Evolutionary conservation across 1,140 invertebrate genomes (phyloP), one percentile per base, ranked within the genome.

Genomic region (Drosophila orosa): DNA sequence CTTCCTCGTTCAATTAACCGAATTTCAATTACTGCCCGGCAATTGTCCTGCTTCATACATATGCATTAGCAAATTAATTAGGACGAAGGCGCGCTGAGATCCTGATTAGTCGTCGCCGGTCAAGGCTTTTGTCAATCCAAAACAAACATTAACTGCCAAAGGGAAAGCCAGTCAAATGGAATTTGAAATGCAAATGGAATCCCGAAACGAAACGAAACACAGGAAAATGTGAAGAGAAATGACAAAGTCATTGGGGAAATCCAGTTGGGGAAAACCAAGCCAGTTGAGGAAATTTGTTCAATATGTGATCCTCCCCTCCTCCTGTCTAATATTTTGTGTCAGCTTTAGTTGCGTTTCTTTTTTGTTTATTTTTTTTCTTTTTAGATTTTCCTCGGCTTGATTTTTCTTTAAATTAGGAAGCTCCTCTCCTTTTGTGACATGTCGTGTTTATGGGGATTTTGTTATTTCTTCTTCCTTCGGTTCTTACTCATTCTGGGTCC

Each of bases 401-500:
- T 54, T 69, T 75, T 80, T 67, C 47, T 61, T 59, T 74, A 83
- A 82, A 82, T 82, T 82, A 78, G 74, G 40, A 72, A 17, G 15
- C 48, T 65, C 24, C 39, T 37, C 12, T 3, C 6, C 27, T 9
- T 47, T 67, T 79, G 83, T 87, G 83, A 87, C 83, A 86, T 83
- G 79, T 87, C 62, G 83, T 86, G 79, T 87, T 86, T 86, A 87
- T 83, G 83, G 79, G 83, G 83, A 82, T 87, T 86, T 86, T 65
- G 78, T 78, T 87, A 65, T 72, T 71, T 75, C 52, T 81, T 65
- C 35, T 40, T 29, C 24, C 19, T 44, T 58, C 45, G 29, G 42
- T 35, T 52, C 6, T 9, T 35, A 31, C 12, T 48, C 12, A 27
- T 59, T 75, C 72, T 78, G 69, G 61, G 52, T 73, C 76, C 76